Base-by-base conservation (phyloP, 2,113 vertebrate genomes). In the Furnarius figulus region DNA sequence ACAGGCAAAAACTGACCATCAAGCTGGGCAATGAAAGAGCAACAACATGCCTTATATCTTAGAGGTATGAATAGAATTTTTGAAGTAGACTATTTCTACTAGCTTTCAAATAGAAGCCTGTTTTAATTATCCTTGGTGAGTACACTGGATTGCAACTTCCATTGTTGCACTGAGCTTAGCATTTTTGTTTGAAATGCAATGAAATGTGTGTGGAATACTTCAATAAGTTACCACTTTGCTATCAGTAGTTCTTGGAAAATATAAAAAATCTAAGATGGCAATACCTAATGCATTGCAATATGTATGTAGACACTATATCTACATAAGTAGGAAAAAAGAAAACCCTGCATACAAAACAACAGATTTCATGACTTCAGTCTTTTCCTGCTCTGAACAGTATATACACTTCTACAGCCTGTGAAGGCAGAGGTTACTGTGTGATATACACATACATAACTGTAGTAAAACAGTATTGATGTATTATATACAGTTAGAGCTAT, bases 361-460 rank as follows among this genome's bases (percentile, higher is more conserved):
- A 96, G 73, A 73, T 90, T 96, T 96, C 91, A 94, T 90, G 0
- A 79, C 55, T 90, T 87, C 40, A 71, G 77, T 82, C 90, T 92
- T 79, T 94, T 95, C 87, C 96, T 93, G 53, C 85, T 94, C 94
- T 67, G 61, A 92, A 85, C 70, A 95, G 85, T 97, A 97, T 96
- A 71, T 96, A 97, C 95, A 97, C 35, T 92, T 65, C 59, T 72
- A 53, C 37, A 76, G 72, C 42, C 55, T 82, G 39, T 61, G 65
- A 86, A 96, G 89, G 84, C 92, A 91, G 82, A 90, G 67, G 31
- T 92, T 71, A 50, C 68, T 89, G 21, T 30, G 95, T 86, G 91
- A 78, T 83, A 94, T 90, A 95, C 80, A 92, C 77, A 74, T 12
- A 58, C 42, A 31, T 66, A 58, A 71, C 63, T 75, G 39, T 89